These are phyloP conservation scores for Aphaenogaster ashmeadi DNA, from an alignment of 1,140 invertebrate genomes.

Conservation along the genomic window DNA sequence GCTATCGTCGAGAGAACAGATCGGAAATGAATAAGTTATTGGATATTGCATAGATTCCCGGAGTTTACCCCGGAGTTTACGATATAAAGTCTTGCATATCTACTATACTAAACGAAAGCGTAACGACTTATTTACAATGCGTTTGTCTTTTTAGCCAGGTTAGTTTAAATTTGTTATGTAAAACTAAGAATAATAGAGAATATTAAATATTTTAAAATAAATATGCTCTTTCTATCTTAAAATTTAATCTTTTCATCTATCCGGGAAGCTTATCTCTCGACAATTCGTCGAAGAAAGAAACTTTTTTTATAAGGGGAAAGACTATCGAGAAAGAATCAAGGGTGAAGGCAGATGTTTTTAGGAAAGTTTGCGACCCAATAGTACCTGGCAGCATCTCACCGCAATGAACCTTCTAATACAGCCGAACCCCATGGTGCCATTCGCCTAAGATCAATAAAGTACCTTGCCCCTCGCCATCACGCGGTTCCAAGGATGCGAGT, in stretches of 20 bases:
- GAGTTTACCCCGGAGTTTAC: slow-evolving; percentile 18
- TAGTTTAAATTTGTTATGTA: neutral
- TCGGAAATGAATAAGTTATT: slow-evolving; percentile 49
- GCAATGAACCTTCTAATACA: slow-evolving; percentile 72
- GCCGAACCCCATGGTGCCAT: slow-evolving; percentile 59
- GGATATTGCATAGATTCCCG: slow-evolving; percentile 27
- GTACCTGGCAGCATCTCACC: slow-evolving; percentile 12
- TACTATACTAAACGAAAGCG: neutral
- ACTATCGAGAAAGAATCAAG: slow-evolving; percentile 30
- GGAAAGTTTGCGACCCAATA: slow-evolving; percentile 49
- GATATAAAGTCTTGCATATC: slow-evolving; percentile 15
- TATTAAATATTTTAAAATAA: neutral
- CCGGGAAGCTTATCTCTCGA: neutral
- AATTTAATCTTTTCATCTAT: slow-evolving; percentile 12
- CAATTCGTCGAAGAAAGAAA: neutral
- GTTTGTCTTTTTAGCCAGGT: neutral
- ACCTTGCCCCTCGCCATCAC: slow-evolving; percentile 63
- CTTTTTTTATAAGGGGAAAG: neutral
- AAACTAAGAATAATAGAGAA: neutral
- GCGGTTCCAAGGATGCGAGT: slow-evolving; percentile 52
- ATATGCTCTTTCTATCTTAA: neutral
- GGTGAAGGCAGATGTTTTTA: slow-evolving; percentile 25
- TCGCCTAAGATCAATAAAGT: slow-evolving; percentile 74
- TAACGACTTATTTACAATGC: neutral
- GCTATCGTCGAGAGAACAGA: slow-evolving; percentile 3